These are phyloP conservation scores for Drosophila antonietae DNA, from an alignment of 2,888 invertebrate genomes.

Conservation along the genomic window DNA sequence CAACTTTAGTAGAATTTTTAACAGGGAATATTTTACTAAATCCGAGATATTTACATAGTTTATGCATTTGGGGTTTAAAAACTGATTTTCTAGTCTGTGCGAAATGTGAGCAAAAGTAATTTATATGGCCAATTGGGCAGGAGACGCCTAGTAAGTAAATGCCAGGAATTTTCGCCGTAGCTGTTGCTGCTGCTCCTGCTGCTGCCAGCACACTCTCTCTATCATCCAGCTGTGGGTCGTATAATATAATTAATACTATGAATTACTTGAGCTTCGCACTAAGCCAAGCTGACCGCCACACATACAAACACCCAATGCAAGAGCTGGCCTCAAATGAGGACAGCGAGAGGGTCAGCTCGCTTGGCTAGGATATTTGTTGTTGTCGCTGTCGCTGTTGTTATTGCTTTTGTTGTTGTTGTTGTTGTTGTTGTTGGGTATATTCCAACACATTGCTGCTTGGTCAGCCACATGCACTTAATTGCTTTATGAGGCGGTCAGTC, in stretches of 20 bases:
- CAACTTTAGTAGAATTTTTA: not conserved
- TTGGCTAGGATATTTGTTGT: conserved; percentile 15
- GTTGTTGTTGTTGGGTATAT: conserved; percentile 50
- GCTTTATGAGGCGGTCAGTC: conserved; percentile 83
- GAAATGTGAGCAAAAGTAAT: conserved; percentile 25
- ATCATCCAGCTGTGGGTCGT: conserved; percentile 48
- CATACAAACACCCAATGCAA: conserved; percentile 26
- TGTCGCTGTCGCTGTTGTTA: conserved; percentile 8
- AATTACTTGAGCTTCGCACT: conserved; percentile 70
- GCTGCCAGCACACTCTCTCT: not conserved
- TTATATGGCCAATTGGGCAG: conserved; percentile 15
- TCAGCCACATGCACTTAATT: conserved; percentile 84
- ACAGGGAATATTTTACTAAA: not conserved
- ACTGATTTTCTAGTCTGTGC: not conserved
- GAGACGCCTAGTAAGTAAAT: not conserved
- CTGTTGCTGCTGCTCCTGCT: conserved; percentile 1
- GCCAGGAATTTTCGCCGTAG: not conserved
- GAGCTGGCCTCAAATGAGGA: conserved; percentile 9
- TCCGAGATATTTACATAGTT: conserved; percentile 1
- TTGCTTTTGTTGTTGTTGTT: conserved; percentile 30
- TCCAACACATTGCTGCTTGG: conserved; percentile 80
- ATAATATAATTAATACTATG: conserved; percentile 78
- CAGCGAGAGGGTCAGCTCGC: conserved; percentile 34
- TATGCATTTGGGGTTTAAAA: not conserved
- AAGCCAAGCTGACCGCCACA: conserved; percentile 52